Evolutionary conservation across 2,113 vertebrate species (phyloP).

Genomic region (Hylia prasina): DNA sequence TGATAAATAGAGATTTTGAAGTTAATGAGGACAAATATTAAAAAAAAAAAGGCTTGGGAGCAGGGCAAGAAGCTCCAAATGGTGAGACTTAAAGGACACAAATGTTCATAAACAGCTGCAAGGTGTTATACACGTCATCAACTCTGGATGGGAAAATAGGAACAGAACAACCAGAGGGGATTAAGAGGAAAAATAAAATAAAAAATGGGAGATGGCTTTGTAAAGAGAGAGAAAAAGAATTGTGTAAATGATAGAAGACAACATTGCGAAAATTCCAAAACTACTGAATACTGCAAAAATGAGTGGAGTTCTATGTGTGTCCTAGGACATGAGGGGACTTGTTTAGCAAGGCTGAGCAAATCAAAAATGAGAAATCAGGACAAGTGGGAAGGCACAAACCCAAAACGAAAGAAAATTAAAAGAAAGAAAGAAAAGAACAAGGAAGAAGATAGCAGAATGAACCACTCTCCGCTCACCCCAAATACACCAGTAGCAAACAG

Average conservation of each 20-base stretch:
- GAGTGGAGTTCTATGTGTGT: neutral
- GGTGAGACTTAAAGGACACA: neutral
- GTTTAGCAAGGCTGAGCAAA: neutral
- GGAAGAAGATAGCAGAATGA: neutral
- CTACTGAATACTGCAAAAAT: neutral
- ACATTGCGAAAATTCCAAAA: neutral
- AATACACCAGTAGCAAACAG: neutral
- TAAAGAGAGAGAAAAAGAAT: neutral
- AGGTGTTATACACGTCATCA: neutral
- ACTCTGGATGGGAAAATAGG: neutral
- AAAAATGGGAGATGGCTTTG: neutral
- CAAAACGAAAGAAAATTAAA: neutral
- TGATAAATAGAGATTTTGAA: neutral
- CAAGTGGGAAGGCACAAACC: neutral
- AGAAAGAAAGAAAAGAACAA: neutral
- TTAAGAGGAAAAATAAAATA: neutral
- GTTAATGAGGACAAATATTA: rapidly evolving
- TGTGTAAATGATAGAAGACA: neutral
- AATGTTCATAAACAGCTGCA: neutral
- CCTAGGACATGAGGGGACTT: neutral
- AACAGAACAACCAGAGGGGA: neutral
- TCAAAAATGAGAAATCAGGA: neutral
- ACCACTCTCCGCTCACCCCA: rapidly evolving
- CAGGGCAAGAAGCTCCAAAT: rapidly evolving
- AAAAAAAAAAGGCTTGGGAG: neutral